Percentiles rank a stretch among this genome's conserved stretches.
These are phyloP conservation scores for Coleophora flavipennella DNA, from an alignment of 2,888 invertebrate genomes.

Conservation along the genomic window DNA sequence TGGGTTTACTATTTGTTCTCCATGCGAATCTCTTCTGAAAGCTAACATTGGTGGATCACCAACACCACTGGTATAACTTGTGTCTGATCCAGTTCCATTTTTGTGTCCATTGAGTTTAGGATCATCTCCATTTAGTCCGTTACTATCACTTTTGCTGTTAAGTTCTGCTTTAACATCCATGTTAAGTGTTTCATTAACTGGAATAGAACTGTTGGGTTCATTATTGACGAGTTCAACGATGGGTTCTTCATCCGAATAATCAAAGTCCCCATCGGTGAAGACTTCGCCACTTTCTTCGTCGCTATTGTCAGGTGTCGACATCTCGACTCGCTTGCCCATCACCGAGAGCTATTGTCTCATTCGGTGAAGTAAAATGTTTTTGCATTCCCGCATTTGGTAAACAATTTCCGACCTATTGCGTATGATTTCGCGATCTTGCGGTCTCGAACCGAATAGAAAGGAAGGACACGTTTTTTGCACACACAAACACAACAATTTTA, in stretches of 20 bases:
- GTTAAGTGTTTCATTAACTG: slow-evolving; percentile 53
- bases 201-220: slow-evolving; percentile 25
- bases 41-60: too few species aligned
- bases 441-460: slow-evolving; percentile 32
- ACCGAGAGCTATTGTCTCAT: slow-evolving; percentile 23
- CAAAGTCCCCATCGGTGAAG: slow-evolving; percentile 63
- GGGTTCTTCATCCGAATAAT: slow-evolving; percentile 52
- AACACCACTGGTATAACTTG: background rate
- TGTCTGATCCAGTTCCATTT: slow-evolving; percentile 24
- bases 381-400: slow-evolving; percentile 40
- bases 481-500: slow-evolving; percentile 34
- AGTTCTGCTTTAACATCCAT: slow-evolving; percentile 24
- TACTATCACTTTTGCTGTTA: slow-evolving; percentile 3
- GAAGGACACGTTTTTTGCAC: slow-evolving; percentile 45
- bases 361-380: slow-evolving; percentile 39
- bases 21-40: slow-evolving; percentile 44
- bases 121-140: slow-evolving; percentile 14
- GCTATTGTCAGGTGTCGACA: slow-evolving; percentile 51
- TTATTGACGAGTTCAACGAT: slow-evolving; percentile 28
- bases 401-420: slow-evolving; percentile 26
- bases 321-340: slow-evolving; percentile 48
- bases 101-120: slow-evolving; percentile 32
- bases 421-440: slow-evolving; percentile 24
- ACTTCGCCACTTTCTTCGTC: slow-evolving; percentile 59
- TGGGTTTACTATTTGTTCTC: slow-evolving; percentile 42